A percentile compares a stretch with the other conserved stretches of the same genome.
Conservation (phyloP, 2,113 vertebrate species). For the Etheostoma spectabile region DNA sequence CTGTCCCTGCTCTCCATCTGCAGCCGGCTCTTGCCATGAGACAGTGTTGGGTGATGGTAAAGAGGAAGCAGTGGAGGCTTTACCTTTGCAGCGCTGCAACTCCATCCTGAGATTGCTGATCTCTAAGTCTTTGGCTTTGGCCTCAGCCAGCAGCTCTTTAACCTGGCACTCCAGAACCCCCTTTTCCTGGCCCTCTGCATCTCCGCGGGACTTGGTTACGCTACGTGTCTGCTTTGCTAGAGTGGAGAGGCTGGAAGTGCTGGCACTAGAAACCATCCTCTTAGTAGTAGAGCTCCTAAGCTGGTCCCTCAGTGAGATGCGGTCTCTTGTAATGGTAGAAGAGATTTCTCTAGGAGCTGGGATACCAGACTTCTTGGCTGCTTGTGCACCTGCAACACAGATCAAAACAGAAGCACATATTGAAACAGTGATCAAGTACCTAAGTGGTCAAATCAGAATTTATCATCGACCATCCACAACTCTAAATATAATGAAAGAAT, state of each 20-base stretch:
- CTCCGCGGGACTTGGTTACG: constrained; percentile 86
- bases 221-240: constrained; percentile 88
- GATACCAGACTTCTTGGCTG: constrained; percentile 92
- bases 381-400: constrained; percentile 82
- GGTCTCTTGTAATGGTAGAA: constrained; percentile 85
- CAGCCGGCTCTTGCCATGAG: constrained; percentile 71
- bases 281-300: constrained; percentile 79
- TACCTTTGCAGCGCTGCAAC: constrained; percentile 89
- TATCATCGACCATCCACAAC: background rate
- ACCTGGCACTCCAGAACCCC: constrained; percentile 91
- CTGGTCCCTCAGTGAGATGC: constrained; percentile 87
- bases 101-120: constrained; percentile 93
- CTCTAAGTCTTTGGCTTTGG: constrained; percentile 94
- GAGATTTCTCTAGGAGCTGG: constrained; percentile 91
- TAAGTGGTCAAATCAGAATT: background rate
- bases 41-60: constrained; percentile 69
- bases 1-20: constrained; percentile 62
- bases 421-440: constrained; percentile 4
- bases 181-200: constrained; percentile 86
- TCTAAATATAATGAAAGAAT: background rate
- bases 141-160: constrained; percentile 93
- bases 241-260: constrained; percentile 89
- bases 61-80: constrained; percentile 67
- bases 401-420: constrained; percentile 11
- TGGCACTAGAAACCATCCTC: constrained; percentile 90